phyloP scores from a whole-genome alignment of 1,140 invertebrate genomes.

The Cepaea nemoralis region DNA sequence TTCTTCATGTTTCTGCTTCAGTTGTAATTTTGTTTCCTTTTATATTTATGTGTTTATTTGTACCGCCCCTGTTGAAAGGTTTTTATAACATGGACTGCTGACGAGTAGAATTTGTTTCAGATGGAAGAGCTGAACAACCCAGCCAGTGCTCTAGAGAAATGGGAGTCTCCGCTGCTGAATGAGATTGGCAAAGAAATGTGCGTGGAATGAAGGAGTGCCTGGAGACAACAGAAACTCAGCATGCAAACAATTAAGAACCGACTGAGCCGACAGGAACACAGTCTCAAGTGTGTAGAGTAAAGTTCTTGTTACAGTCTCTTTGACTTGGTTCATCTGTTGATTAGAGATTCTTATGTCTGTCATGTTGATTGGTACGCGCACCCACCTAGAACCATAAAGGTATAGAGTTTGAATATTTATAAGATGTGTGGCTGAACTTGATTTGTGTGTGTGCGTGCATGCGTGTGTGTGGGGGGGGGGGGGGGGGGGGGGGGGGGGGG shows the following conservation, averaged over 20 bases:
- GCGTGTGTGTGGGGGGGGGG: no score
- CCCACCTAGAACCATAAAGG: no score
- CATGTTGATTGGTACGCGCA: no score
- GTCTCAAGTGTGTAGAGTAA: conserved; percentile 58
- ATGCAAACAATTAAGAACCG: conserved; percentile 58
- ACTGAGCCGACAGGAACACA: conserved; percentile 59
- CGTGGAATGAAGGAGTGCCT: conserved; percentile 56
- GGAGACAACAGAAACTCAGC: conserved; percentile 56
- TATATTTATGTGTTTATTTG: no score
- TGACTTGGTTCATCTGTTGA: no score
- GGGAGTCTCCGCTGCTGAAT: conserved; percentile 61
- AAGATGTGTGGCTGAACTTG: no score
- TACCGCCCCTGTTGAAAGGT: neutral
- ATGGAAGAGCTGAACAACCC: conserved; percentile 59
- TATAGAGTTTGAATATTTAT: no score
- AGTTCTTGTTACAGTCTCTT: conserved; percentile 12
- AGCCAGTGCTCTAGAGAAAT: conserved; percentile 56
- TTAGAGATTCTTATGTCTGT: no score
- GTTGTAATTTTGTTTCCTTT: no score
- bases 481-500: no score
- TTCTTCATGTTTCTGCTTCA: no score
- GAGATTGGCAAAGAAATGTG: conserved; percentile 59
- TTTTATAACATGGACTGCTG: neutral
- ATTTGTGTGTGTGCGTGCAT: no score
- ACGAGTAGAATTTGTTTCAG: conserved; percentile 53